Evolutionary conservation across 1,140 invertebrate genomes (phyloP).

Genomic region (Drosophila paulistorum): DNA sequence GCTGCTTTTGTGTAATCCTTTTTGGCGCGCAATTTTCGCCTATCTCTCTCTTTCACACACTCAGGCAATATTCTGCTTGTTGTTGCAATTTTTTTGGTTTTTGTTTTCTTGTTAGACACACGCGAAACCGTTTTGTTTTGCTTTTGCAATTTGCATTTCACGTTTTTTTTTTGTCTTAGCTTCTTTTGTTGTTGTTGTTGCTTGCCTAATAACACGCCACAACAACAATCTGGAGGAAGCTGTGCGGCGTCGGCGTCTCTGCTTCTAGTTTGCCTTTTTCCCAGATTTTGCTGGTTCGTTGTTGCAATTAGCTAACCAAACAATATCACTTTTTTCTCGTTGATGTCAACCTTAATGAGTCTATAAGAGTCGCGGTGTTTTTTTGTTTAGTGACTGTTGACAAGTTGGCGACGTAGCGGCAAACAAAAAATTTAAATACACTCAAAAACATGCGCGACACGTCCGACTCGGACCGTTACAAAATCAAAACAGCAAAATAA

Average conservation of each 20-base stretch:
- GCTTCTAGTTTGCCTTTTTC: background rate
- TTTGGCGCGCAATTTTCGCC: conserved; percentile 73
- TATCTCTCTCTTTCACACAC: background rate
- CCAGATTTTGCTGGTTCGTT: conserved; percentile 4
- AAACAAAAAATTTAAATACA: too few relatives aligned
- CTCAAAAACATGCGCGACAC: too few relatives aligned
- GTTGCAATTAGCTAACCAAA: conserved; percentile 2
- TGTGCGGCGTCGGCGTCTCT: conserved; percentile 7
- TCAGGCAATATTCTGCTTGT: conserved; percentile 24
- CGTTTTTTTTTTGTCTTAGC: conserved; percentile 48
- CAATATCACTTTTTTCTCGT: background rate
- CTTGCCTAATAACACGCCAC: conserved; percentile 55
- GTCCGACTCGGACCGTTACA: too few relatives aligned
- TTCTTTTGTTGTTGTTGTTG: conserved; percentile 49
- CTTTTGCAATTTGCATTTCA: conserved; percentile 70
- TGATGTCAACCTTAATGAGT: background rate
- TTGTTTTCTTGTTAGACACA: conserved; percentile 51
- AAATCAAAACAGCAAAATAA: too few relatives aligned
- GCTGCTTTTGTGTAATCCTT: conserved; percentile 67
- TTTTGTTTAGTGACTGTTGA: background rate
- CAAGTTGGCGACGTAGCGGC: background rate
- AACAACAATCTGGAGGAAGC: conserved; percentile 38
- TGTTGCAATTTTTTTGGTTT: conserved; percentile 21
- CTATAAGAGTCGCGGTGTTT: background rate
- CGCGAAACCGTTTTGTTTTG: conserved; percentile 63